Evolutionary conservation across 2,113 vertebrate genomes (phyloP).

Genomic region (Varanus komodoensis): DNA sequence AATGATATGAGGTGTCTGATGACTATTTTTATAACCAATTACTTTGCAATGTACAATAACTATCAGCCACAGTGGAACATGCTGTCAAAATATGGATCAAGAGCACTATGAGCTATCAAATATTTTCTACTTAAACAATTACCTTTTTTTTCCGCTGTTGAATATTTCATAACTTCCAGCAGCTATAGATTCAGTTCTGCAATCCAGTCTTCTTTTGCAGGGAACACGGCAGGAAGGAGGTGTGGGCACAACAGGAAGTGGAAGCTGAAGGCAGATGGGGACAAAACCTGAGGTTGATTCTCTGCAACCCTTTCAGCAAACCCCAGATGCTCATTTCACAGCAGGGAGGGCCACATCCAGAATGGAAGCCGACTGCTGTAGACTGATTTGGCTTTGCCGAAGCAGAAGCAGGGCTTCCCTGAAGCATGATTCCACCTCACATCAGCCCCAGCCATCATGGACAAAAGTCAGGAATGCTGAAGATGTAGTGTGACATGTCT

Average conservation of each 20-base stretch:
- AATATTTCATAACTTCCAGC: neutral
- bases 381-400: neutral
- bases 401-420: neutral
- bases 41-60: neutral
- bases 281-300: neutral
- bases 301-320: neutral
- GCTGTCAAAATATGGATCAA: neutral
- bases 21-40: neutral
- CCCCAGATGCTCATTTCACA: neutral
- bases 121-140: neutral
- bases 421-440: no score
- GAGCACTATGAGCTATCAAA: neutral
- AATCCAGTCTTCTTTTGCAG: neutral
- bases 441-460: no score
- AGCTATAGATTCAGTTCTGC: neutral
- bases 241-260: no score
- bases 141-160: neutral
- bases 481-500: no score
- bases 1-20: slow-evolving; percentile 5
- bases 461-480: no score
- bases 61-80: slow-evolving; percentile 2
- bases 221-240: no score
- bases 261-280: neutral
- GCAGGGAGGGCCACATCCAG: neutral
- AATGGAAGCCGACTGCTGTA: neutral